These are phyloP conservation scores for Choloepus didactylus DNA, from an alignment of 2,797 vertebrate genomes.

Conservation along the genomic window DNA sequence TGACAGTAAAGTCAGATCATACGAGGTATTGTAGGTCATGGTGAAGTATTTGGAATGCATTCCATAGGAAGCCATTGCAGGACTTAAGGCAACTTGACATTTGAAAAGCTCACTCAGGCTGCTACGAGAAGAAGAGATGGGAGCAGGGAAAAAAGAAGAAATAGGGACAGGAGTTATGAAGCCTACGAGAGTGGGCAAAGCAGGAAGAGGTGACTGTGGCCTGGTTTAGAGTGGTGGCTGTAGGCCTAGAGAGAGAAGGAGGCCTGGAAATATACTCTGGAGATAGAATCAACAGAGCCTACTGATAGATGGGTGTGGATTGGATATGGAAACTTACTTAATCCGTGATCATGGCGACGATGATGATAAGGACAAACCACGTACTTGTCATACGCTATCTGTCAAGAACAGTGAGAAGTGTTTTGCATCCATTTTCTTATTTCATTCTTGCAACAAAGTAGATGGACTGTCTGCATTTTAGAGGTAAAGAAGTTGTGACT, in stretches of 20 bases:
- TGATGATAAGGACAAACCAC: no score
- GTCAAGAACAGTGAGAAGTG: neutral
- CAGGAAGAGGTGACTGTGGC: neutral
- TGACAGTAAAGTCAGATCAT: neutral
- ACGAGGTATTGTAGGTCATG: fast-evolving
- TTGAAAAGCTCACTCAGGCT: neutral
- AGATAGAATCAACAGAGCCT: neutral
- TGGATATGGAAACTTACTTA: neutral
- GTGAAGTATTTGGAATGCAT: neutral
- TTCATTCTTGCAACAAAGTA: neutral
- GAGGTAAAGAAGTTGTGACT: neutral
- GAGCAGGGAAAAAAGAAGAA: neutral
- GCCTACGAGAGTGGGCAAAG: neutral
- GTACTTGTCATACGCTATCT: no score
- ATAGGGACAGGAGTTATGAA: neutral
- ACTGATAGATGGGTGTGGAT: neutral
- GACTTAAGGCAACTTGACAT: neutral
- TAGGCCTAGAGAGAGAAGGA: neutral
- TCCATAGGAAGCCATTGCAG: neutral
- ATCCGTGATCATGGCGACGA: neutral
- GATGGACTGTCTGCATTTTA: neutral
- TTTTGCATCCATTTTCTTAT: neutral
- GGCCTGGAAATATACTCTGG: neutral
- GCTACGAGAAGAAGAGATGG: neutral
- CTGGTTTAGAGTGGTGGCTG: neutral